Percentiles rank a stretch among this genome's conserved stretches.
These are phyloP conservation scores for Pipra filicauda DNA, from an alignment of 2,113 vertebrate species.

Conservation along the genomic window DNA sequence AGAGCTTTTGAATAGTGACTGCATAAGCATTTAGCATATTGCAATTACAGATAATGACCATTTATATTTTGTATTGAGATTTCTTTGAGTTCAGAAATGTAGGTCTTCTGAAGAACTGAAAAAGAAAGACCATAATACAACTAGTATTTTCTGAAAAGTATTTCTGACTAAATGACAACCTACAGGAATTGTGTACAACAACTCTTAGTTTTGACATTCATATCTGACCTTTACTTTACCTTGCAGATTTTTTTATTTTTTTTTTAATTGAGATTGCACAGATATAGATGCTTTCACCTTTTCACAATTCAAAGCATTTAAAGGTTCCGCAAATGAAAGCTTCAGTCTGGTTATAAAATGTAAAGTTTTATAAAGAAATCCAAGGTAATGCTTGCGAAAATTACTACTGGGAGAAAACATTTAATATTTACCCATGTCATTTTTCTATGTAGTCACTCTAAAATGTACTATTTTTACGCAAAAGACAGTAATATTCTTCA, in stretches of 20 bases:
- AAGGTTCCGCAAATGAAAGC: not conserved
- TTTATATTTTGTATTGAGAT: not conserved
- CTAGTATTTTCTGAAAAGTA: not conserved
- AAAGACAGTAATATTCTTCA: not conserved
- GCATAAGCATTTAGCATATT: not conserved
- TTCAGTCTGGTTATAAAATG: not conserved
- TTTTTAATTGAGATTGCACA: not conserved
- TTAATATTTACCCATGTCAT: not conserved
- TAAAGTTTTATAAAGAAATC: not conserved
- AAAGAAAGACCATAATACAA: not conserved
- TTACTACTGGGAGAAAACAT: not conserved
- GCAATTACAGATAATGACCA: not conserved
- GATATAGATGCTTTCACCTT: not conserved
- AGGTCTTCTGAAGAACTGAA: not conserved
- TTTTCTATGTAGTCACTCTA: not conserved
- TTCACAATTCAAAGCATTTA: not conserved
- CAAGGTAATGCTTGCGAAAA: not conserved
- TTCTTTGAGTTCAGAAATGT: not conserved
- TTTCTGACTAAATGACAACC: not conserved
- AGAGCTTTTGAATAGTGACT: slow-evolving; percentile 13
- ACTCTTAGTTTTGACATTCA: not conserved
- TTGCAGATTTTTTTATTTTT: not conserved
- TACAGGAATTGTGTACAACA: not conserved
- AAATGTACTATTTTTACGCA: not conserved
- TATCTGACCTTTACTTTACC: not conserved